These are phyloP conservation scores for Glyphotaelius pellucidus DNA, from an alignment of 2,888 invertebrate genomes.

Conservation along the genomic window DNA sequence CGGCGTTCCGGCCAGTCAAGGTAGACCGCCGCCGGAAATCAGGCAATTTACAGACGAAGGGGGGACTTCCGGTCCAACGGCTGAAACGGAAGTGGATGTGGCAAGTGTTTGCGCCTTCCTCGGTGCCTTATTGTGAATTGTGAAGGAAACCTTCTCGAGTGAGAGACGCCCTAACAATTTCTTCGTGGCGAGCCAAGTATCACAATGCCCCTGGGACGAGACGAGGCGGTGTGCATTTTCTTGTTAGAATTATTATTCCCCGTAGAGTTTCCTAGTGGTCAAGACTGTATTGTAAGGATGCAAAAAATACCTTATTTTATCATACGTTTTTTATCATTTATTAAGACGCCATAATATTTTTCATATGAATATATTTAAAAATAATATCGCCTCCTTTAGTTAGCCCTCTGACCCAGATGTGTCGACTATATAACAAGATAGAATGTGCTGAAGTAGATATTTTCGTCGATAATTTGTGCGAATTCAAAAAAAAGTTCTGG, in stretches of 20 bases:
- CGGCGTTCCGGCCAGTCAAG: slow-evolving; percentile 35
- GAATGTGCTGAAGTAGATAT: no score
- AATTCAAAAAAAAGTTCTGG: no score
- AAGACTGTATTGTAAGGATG: background rate
- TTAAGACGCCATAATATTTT: no score
- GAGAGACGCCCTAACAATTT: slow-evolving; percentile 12
- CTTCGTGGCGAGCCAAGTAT: background rate
- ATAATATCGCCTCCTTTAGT: no score
- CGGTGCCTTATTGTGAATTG: background rate
- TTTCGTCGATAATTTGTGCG: no score
- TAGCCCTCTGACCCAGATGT: no score
- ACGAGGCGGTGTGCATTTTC: background rate
- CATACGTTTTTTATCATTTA: no score
- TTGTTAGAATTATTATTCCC: background rate
- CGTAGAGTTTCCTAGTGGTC: background rate
- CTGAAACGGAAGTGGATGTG: slow-evolving; percentile 47
- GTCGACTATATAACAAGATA: no score
- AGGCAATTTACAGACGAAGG: slow-evolving; percentile 65
- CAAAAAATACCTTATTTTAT: background rate
- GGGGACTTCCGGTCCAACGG: slow-evolving; percentile 62
- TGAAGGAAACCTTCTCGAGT: slow-evolving; percentile 24
- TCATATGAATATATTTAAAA: no score
- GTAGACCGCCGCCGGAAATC: slow-evolving; percentile 63
- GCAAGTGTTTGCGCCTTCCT: slow-evolving; percentile 50
- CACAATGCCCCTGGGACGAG: background rate